These are phyloP conservation scores for Drosophila guanche DNA, from an alignment of 1,140 invertebrate species.

Conservation along the genomic window DNA sequence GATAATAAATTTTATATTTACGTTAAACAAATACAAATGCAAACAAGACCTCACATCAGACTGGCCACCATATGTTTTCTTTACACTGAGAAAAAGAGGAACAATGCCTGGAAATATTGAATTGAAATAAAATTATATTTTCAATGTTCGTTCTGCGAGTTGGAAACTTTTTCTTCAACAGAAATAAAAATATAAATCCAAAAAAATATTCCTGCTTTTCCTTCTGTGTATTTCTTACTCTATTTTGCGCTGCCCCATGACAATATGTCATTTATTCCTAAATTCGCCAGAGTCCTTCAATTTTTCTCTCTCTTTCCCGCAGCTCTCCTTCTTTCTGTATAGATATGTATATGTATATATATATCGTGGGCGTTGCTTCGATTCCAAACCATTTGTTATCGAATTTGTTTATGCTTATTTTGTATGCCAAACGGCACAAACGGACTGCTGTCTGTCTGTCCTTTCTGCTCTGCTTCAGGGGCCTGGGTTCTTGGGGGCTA, in stretches of 20 bases:
- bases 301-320: slow-evolving; percentile 24
- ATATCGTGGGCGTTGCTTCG: slow-evolving; percentile 52
- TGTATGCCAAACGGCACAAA: slow-evolving; percentile 59
- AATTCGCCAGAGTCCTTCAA: slow-evolving; percentile 60
- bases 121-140: too few relatives aligned
- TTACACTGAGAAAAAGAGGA: background rate
- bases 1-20: slow-evolving; percentile 82
- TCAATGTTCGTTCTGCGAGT: too few relatives aligned
- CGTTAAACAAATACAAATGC: slow-evolving; percentile 67
- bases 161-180: too few relatives aligned
- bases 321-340: slow-evolving; percentile 1
- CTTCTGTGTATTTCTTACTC: slow-evolving; percentile 12
- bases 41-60: slow-evolving; percentile 27
- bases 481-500: slow-evolving; percentile 14
- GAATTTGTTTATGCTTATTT: slow-evolving; percentile 78
- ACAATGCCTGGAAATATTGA: background rate
- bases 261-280: slow-evolving; percentile 80
- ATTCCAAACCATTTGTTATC: slow-evolving; percentile 80
- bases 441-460: background rate
- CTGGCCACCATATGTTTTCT: slow-evolving; percentile 25
- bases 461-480: slow-evolving; percentile 22
- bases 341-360: slow-evolving; percentile 17
- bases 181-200: too few relatives aligned
- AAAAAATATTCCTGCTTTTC: background rate
- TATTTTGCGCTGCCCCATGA: slow-evolving; percentile 48